phyloP scores from a whole-genome alignment of 2,113 vertebrate species.

The Anguilla rostrata region DNA sequence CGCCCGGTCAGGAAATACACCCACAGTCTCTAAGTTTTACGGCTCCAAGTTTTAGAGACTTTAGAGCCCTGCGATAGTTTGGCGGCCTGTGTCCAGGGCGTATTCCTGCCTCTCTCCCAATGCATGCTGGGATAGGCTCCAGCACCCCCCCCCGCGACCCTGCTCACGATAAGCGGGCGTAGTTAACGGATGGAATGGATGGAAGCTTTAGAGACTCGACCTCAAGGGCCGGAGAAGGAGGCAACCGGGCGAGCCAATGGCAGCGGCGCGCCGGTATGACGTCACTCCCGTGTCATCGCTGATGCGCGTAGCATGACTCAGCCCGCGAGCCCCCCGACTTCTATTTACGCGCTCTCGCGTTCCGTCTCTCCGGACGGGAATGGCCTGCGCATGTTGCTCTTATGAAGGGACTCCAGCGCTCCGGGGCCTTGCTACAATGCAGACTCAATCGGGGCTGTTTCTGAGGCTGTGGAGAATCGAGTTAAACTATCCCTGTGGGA shows the following conservation, averaged over 20 bases:
- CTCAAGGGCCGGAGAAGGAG: neutral
- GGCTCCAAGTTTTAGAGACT: too few relatives aligned
- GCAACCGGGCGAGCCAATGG: neutral
- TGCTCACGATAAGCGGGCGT: too few relatives aligned
- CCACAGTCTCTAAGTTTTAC: neutral
- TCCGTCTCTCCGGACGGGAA: neutral
- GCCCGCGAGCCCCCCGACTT: neutral
- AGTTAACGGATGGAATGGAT: too few relatives aligned
- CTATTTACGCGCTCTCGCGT: too few relatives aligned
- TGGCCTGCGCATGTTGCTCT: neutral
- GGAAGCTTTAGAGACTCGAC: too few relatives aligned
- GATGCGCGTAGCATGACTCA: neutral
- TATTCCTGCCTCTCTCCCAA: too few relatives aligned
- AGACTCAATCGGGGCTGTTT: slow-evolving; percentile 16
- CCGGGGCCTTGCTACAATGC: neutral
- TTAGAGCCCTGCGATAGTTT: too few relatives aligned
- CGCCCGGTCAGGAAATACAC: neutral
- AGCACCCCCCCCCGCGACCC: too few relatives aligned
- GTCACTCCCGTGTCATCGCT: neutral
- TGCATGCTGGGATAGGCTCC: too few relatives aligned
- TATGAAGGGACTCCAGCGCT: slow-evolving; percentile 14
- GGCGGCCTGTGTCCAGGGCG: too few relatives aligned
- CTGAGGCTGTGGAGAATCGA: slow-evolving; percentile 27
- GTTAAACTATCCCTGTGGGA: slow-evolving; percentile 41
- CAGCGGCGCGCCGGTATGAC: neutral